A percentile compares a stretch with the other conserved stretches of the same genome.
Evolutionary conservation across 2,797 vertebrate species (phyloP).

Genomic region (Aldrovandia affinis): DNA sequence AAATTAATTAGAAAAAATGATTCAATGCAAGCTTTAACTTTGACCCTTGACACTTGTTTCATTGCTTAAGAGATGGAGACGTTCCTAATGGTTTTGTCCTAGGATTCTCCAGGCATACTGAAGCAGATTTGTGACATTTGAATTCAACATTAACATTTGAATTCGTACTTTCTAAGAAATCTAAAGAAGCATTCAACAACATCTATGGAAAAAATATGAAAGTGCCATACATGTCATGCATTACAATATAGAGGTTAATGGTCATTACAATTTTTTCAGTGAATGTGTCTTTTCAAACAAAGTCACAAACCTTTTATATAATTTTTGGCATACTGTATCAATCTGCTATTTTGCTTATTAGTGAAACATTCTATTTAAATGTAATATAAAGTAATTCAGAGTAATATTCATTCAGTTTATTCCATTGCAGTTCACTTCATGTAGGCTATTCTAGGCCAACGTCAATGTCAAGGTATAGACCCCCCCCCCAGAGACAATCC

Average conservation of each 20-base stretch:
- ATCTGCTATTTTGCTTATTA: neutral
- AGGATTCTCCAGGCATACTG: neutral
- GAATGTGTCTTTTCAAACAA: neutral
- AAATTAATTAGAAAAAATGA: constrained; percentile 19
- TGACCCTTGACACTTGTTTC: constrained; percentile 25
- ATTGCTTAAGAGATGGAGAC: constrained; percentile 28
- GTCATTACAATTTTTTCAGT: neutral
- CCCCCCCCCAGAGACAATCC: neutral
- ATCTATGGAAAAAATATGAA: neutral
- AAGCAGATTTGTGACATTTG: constrained; percentile 11
- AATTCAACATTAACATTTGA: constrained; percentile 16
- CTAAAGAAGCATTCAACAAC: neutral
- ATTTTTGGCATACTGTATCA: neutral
- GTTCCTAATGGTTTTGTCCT: constrained; percentile 19
- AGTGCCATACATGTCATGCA: neutral
- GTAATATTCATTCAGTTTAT: neutral
- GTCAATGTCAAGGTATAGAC: neutral
- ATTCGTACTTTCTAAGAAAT: constrained; percentile 9
- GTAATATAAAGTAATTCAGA: neutral
- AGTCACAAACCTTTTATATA: neutral
- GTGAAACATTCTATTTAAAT: neutral
- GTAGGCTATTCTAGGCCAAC: neutral
- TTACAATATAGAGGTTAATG: neutral
- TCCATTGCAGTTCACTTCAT: neutral
- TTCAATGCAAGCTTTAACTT: constrained; percentile 8